Percentiles rank a stretch among this genome's conserved stretches.
Evolutionary conservation across 2,888 invertebrate genomes (phyloP).

Genomic region (Labia minor): DNA sequence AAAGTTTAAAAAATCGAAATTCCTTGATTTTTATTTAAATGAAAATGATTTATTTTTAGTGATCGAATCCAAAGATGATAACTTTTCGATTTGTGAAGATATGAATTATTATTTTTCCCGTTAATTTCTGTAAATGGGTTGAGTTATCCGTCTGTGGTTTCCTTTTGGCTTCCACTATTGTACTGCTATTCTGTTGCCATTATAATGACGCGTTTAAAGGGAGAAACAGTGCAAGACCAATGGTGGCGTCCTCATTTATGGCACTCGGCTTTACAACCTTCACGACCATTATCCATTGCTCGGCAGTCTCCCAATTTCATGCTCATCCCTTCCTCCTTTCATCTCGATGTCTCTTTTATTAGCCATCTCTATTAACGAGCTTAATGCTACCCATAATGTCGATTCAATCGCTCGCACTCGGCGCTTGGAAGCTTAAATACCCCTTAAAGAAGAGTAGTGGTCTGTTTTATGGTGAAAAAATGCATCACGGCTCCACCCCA

Average conservation of each 20-base stretch:
- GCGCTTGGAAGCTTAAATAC: too few relatives aligned
- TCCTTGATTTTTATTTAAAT: too few relatives aligned
- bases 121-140: neutral
- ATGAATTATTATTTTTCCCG: neutral
- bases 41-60: too few relatives aligned
- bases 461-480: neutral
- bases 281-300: slow-evolving; percentile 13
- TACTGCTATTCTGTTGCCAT: neutral
- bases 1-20: too few relatives aligned
- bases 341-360: slow-evolving; percentile 7
- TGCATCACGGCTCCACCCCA: neutral
- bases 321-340: neutral
- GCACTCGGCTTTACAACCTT: neutral
- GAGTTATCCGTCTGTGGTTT: neutral
- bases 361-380: slow-evolving; percentile 13
- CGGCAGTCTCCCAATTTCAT: neutral
- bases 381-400: neutral
- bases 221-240: neutral
- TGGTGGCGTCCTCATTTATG: neutral
- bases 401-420: neutral
- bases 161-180: neutral
- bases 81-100: too few relatives aligned
- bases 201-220: neutral
- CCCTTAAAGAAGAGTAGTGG: too few relatives aligned
- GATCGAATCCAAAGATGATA: too few relatives aligned